Conservation (phyloP, 1,140 invertebrate species). For the Eciton burchellii region DNA sequence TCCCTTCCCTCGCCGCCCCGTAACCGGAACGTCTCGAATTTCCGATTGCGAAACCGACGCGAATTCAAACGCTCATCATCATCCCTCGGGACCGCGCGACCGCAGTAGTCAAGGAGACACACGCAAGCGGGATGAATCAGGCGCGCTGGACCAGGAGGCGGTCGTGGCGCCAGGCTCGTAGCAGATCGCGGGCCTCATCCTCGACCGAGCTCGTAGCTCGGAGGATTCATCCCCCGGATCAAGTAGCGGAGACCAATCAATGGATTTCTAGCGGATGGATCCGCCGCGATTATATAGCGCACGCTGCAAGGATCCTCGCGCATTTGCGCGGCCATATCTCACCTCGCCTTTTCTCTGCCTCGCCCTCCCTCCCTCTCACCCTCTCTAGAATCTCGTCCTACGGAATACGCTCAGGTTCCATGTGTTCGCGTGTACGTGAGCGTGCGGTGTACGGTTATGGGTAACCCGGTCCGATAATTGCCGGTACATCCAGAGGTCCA, state of each 20-base stretch:
- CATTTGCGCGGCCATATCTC: background rate
- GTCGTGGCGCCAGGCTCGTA: background rate
- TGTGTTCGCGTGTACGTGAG: constrained; percentile 21
- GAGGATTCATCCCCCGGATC: constrained; percentile 73
- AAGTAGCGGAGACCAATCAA: constrained; percentile 81
- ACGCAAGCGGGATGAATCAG: constrained; percentile 17
- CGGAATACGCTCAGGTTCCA: constrained; percentile 28
- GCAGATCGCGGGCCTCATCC: constrained; percentile 42
- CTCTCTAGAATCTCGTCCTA: background rate
- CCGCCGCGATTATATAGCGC: constrained; percentile 80
- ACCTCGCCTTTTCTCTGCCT: constrained; percentile 8
- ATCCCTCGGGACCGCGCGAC: constrained; percentile 63
- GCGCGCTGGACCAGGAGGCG: background rate
- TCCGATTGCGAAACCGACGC: constrained; percentile 62
- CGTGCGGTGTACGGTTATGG: constrained; percentile 70
- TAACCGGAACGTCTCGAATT: constrained; percentile 70
- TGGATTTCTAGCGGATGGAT: constrained; percentile 81
- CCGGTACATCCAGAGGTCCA: constrained; percentile 82
- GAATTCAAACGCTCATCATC: constrained; percentile 46
- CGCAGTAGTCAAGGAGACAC: constrained; percentile 71
- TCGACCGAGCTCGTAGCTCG: constrained; percentile 35
- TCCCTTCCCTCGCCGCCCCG: too few relatives aligned
- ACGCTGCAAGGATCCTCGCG: constrained; percentile 54
- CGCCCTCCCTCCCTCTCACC: constrained; percentile 1
- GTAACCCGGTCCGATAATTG: constrained; percentile 83